A percentile compares a stretch with the other conserved stretches of the same genome.
phyloP scores from a whole-genome alignment of 1,140 invertebrate genomes.

The Calliphora vicina region DNA sequence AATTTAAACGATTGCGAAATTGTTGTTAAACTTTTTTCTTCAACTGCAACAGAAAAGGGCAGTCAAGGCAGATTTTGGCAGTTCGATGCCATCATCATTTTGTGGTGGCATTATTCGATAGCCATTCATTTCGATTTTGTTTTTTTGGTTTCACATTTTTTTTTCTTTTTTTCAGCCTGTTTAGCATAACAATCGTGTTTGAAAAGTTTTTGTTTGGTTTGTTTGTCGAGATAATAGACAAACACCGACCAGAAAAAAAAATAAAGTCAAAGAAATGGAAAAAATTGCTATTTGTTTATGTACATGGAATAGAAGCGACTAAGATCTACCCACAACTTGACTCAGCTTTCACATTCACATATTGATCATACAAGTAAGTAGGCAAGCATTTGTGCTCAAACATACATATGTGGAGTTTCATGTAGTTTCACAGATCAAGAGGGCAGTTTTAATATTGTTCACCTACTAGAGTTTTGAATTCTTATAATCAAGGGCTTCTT shows the following conservation, averaged over 20 bases:
- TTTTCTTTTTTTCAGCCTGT: background rate
- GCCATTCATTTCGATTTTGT: background rate
- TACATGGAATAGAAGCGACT: background rate
- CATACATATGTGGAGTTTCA: background rate
- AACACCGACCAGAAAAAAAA: background rate
- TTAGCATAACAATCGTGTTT: slow-evolving; percentile 10
- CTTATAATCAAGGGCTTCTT: too few species aligned
- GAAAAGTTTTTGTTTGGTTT: background rate
- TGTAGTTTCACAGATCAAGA: background rate
- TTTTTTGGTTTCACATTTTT: background rate
- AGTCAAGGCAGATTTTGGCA: too few species aligned
- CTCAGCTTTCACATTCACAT: background rate
- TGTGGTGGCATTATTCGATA: background rate
- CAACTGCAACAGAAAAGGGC: background rate
- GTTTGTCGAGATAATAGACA: background rate
- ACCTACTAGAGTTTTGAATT: too few species aligned
- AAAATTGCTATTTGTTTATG: background rate
- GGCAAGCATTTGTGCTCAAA: background rate
- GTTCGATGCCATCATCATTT: background rate
- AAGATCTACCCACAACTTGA: background rate
- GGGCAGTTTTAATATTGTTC: too few species aligned
- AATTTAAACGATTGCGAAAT: background rate
- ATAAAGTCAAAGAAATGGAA: background rate
- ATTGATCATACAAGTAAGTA: background rate
- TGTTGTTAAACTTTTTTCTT: background rate